Conservation (phyloP, 2,113 vertebrate species). For the Tichodroma muraria region DNA sequence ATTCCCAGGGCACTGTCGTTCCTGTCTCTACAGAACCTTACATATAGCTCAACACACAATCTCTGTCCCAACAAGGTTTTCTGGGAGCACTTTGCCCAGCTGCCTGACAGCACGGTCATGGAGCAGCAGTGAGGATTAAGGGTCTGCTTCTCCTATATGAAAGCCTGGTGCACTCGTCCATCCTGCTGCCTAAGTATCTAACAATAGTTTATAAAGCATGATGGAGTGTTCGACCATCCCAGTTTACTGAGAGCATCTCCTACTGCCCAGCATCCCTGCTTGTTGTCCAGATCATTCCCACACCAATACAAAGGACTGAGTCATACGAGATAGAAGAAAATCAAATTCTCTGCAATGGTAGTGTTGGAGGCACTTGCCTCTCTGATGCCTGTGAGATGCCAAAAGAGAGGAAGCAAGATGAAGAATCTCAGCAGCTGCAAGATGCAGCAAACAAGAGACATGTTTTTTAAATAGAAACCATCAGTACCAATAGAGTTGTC, state of each 20-base stretch:
- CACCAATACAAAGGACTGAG: neutral
- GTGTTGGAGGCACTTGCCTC: neutral
- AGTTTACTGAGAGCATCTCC: neutral
- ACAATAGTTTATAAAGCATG: fast-evolving
- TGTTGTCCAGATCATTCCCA: neutral
- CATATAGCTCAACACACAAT: fast-evolving
- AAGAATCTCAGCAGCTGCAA: neutral
- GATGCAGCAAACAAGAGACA: neutral
- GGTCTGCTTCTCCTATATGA: fast-evolving
- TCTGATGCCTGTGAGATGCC: neutral
- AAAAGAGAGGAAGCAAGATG: neutral
- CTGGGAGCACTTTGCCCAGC: neutral
- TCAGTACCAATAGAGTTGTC: neutral
- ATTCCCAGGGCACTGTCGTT: neutral
- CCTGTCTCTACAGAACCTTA: neutral
- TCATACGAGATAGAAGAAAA: neutral
- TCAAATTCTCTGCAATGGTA: neutral
- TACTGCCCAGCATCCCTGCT: neutral
- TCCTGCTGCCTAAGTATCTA: neutral
- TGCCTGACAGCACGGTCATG: neutral
- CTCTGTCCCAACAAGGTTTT: neutral
- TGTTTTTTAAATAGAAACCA: conserved; percentile 9
- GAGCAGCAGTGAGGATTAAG: neutral
- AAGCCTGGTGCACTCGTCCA: neutral
- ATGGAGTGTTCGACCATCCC: neutral